phyloP scores from a whole-genome alignment of 2,888 invertebrate genomes.

The Cerceris rybyensis region DNA sequence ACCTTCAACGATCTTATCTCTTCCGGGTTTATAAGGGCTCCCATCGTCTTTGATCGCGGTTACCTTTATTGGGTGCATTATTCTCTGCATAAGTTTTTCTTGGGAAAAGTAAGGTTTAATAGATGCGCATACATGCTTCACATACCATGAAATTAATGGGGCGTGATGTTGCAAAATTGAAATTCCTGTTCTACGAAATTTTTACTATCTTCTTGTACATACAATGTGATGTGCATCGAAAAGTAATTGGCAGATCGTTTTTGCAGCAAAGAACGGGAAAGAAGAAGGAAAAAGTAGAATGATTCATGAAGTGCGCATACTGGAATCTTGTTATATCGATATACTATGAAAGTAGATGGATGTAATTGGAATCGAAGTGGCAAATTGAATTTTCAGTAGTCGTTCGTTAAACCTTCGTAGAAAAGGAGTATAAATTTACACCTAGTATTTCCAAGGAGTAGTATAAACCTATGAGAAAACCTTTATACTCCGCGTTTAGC shows the following conservation, averaged over 20 bases:
- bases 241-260: too few relatives aligned
- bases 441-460: not conserved
- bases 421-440: constrained; percentile 15
- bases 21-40: constrained; percentile 14
- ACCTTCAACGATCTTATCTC: constrained; percentile 27
- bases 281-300: constrained; percentile 10
- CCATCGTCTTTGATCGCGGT: not conserved
- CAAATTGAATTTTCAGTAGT: constrained; percentile 15
- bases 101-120: not conserved
- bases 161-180: not conserved
- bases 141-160: not conserved
- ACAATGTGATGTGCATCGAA: too few relatives aligned
- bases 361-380: constrained; percentile 15
- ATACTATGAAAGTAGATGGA: not conserved
- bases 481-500: not conserved
- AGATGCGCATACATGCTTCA: not conserved
- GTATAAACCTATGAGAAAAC: not conserved
- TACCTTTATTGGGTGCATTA: not conserved
- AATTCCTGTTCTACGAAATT: too few relatives aligned
- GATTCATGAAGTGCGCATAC: not conserved
- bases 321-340: not conserved
- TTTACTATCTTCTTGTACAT: too few relatives aligned
- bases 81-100: not conserved
- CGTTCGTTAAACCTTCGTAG: constrained; percentile 13
- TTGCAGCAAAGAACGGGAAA: too few relatives aligned